Base-by-base conservation (phyloP, 2,113 vertebrate genomes). In the Tychaedon coryphoeus region DNA sequence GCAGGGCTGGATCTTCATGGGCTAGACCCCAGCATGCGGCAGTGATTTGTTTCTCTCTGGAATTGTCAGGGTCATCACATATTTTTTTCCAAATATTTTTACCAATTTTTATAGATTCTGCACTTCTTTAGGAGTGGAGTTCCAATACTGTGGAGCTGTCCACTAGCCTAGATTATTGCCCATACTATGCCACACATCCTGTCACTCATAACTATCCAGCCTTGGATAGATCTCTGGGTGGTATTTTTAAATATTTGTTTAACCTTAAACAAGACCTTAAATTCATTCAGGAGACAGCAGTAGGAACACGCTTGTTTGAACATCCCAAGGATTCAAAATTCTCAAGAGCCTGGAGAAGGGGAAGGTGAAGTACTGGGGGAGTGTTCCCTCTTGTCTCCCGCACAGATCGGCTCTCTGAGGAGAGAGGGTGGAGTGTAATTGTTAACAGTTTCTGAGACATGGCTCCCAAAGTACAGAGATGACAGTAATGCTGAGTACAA, bases 111-210 rank as follows among this genome's bases (percentile, higher is more conserved):
- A 50, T 71, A 25, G 14, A 57, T 71, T 64, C 42, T 72, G 34
- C 14, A 22, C 34, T 23, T 64, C 38, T 64, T 48, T 18, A 50
- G 25, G 14, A 11, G 17, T 26, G 42, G 79, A 64, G 42, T 79
- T 64, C 14, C 42, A 50, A 72, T 72, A 57, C 11, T 14, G 3
- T 26, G 26, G 9, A 57, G 20, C 14, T 33, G 11, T 29, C 31
- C 0, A 0, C 31, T 65, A 3, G 1, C 22, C 34, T 36, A 36
- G 25, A 56, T 74, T 20, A 42, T 42, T 70, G 25, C 4, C 54
- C 25, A 16, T 48, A 28, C 8, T 56, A 42, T 48, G 10, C 17
- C 31, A 83, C 34, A 43, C 23, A 57, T 28, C 18, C 14, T 70
- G 22, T n/a, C 48, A 56, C 22, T 48, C 71, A 14, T 43, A 33